Base-by-base conservation (phyloP, 2,888 invertebrate genomes). In the Agriopis leucophaearia region DNA sequence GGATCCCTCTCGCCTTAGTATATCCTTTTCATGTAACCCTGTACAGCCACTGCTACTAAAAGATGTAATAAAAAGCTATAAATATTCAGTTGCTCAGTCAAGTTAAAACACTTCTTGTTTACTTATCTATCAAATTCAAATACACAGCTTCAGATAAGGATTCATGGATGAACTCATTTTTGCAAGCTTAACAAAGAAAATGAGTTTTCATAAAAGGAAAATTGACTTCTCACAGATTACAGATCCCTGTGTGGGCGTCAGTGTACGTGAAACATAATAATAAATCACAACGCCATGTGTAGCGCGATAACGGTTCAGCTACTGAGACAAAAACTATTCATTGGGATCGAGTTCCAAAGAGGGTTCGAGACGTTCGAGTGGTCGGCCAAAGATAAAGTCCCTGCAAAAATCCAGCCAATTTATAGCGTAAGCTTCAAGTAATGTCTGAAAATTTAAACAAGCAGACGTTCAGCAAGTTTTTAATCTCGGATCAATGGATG, bases 251-350 rank as follows among this genome's bases (percentile, higher is more conserved):
- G 66, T 57, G 44, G 66, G 57, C 45, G 69, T 65, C 67, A 68
- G 70, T 74, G 71, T 74, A 72, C 70, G 73, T 58, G 72, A 60
- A 64, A 74, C 66, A 73, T 71, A 68, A 72, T 72, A 72, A 74
- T 72, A 74, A 75, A 74, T 75, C 75, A 75, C 58, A 73, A 67
- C 70, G 64, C 66, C 69, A 69, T 72, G 75, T 70, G 68, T 67
- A 64, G 64, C 66, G 68, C 64, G 75, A 75, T 75, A 75, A 73
- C 71, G 56, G 61, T 54, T 57, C 69, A 63, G 66, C 68, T 68
- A 54, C 66, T 65, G 71, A 72, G 75, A 75, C 75, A 75, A 74
- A 75, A 75, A 75, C 75, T 75, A 75, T 75, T 75, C 74, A 72
- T 71, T 65, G 69, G 64, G 72, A 74, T 72, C 69, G 70, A 63